phyloP scores from a whole-genome alignment of 1,140 invertebrate species.

The Sycobia sp. region DNA sequence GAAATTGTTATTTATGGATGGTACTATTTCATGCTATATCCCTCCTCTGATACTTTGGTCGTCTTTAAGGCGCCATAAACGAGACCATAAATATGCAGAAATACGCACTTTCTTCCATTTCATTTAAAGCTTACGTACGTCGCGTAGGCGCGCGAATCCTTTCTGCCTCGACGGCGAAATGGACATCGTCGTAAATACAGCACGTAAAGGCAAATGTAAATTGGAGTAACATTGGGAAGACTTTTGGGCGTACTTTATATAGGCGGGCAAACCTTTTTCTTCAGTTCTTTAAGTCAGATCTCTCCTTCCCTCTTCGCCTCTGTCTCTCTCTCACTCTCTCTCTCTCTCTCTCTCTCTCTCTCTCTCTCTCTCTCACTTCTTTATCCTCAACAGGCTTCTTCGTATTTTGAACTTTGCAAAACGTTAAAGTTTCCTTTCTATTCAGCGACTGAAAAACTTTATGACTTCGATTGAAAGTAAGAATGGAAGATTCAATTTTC shows the following conservation, averaged over 20 bases:
- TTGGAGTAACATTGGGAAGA: conserved; percentile 14
- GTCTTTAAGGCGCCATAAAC: no score
- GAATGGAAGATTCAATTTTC: conserved; percentile 4
- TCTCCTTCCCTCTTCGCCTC: no score
- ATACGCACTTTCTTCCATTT: neutral
- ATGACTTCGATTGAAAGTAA: conserved; percentile 11
- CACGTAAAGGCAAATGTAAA: conserved; percentile 13
- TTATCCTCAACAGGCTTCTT: neutral
- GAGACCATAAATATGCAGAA: conserved; percentile 11
- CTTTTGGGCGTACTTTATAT: neutral
- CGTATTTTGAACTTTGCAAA: neutral
- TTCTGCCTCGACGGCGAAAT: conserved; percentile 18
- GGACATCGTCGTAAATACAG: neutral
- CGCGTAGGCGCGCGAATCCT: neutral
- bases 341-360: neutral
- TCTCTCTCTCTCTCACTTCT: neutral
- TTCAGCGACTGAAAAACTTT: conserved; percentile 12
- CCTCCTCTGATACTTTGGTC: no score
- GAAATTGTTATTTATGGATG: no score
- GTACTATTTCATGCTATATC: no score
- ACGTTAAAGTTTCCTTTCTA: conserved; percentile 16
- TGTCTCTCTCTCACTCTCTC: neutral
- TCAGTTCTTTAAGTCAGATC: neutral
- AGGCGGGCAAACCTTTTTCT: no score
- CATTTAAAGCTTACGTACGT: no score